Evolutionary conservation across 2,113 vertebrate species (phyloP).

Genomic region (Colossoma macropomum): DNA sequence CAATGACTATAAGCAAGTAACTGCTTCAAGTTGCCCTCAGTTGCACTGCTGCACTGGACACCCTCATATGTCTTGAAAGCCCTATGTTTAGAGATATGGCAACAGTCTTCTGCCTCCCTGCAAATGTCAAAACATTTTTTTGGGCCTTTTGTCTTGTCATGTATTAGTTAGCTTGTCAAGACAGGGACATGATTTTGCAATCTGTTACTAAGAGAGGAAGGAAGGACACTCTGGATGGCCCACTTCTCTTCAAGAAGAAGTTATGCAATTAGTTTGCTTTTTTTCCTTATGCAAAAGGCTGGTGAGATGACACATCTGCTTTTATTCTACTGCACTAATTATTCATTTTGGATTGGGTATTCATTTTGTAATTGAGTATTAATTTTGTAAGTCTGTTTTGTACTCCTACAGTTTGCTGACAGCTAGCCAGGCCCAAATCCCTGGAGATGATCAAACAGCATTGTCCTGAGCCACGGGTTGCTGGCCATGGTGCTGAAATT

Average conservation of each 20-base stretch:
- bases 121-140: background rate
- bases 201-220: background rate
- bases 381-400: too few relatives aligned
- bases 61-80: background rate
- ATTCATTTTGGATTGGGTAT: too few relatives aligned
- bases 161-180: background rate
- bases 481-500: too few relatives aligned
- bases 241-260: background rate
- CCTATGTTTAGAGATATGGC: background rate
- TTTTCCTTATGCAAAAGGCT: too few relatives aligned
- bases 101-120: background rate
- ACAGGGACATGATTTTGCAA: slow-evolving; percentile 43
- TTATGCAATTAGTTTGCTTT: background rate
- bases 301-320: too few relatives aligned
- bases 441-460: too few relatives aligned
- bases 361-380: too few relatives aligned
- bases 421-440: too few relatives aligned
- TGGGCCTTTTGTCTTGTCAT: slow-evolving; percentile 19
- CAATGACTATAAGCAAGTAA: background rate
- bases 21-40: background rate
- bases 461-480: too few relatives aligned
- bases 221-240: background rate
- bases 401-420: too few relatives aligned
- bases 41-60: background rate
- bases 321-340: too few relatives aligned